Base-by-base conservation (phyloP, 2,797 vertebrate species). In the Sebastes nivosus region DNA sequence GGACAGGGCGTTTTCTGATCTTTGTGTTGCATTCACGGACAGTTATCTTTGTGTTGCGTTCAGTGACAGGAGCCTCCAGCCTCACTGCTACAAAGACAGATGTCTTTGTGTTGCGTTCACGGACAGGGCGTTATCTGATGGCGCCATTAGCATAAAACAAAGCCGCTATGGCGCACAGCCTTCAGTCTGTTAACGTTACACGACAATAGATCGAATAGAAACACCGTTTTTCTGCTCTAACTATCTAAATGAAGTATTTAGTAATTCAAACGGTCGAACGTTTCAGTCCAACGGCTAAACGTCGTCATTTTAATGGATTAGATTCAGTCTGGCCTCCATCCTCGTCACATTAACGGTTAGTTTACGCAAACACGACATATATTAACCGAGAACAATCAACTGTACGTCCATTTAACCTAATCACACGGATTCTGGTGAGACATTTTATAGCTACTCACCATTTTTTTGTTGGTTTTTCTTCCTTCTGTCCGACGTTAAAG, bases 401-500 rank as follows among this genome's bases (percentile, higher is more conserved):
- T 14, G 5, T 38, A 38, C 36, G 36, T 38, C 36, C 36, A 38
- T 38, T 38, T 38, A 38, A 38, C 36, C 5, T 38, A 38, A 38
- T 14, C 13, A 38, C 36, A 38, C 36, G 36, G 36, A 14, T 38
- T 38, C 2, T 38, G 36, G 36, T 38, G 36, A 38, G 36, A 38
- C 36, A 38, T 38, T 46, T 46, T 3, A 46, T 7, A 16, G 42
- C 16, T 46, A 84, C 92, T 91, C 69, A 93, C 92, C 91, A 93
- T 95, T 85, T 89, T 82, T 34, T 3, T 38, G 68, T 50, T 38
- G 61, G 16, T 16, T 8, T 22, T 76, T 34, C 4, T 9, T 89
- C 85, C 93, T 89, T 88, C 88, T 61, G 1, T 12, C 83, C 89
- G 91, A 94, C 88, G 89, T 77, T 36, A 55, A 95, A 81, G 92